Conservation (phyloP, 1,140 invertebrate species). For the Zaprionus nigranus region DNA sequence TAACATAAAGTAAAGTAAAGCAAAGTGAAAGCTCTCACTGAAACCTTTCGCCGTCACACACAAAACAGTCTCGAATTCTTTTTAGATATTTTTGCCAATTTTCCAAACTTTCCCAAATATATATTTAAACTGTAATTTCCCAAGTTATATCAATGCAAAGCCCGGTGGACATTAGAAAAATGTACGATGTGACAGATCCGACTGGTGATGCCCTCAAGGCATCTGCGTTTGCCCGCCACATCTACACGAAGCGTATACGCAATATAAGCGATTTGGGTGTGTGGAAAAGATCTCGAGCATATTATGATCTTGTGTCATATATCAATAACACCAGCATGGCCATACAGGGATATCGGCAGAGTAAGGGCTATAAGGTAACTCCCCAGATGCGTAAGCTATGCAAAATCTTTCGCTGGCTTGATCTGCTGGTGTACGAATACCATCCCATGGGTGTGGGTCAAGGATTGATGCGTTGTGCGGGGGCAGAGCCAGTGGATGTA, state of each 20-base stretch:
- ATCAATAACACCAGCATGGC: slow-evolving; percentile 62
- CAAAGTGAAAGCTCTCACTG: neutral
- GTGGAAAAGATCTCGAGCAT: slow-evolving; percentile 57
- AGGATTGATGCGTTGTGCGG: neutral
- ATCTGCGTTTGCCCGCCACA: slow-evolving; percentile 23
- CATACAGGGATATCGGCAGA: slow-evolving; percentile 37
- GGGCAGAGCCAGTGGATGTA: neutral
- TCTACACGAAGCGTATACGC: slow-evolving; percentile 35
- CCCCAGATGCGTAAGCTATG: slow-evolving; percentile 42
- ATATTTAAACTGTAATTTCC: no score
- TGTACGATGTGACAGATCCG: slow-evolving; percentile 17
- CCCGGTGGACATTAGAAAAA: neutral
- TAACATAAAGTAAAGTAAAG: no score
- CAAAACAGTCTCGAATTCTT: neutral
- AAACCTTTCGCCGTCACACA: neutral
- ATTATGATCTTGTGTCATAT: slow-evolving; percentile 49
- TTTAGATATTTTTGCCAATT: neutral
- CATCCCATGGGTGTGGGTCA: slow-evolving; percentile 25
- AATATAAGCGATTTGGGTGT: slow-evolving; percentile 23
- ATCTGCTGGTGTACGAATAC: slow-evolving; percentile 24
- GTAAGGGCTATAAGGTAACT: neutral
- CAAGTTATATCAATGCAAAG: no score
- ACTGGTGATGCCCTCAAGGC: slow-evolving; percentile 29
- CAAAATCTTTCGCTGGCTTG: slow-evolving; percentile 49
- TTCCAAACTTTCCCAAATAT: no score